Evolutionary conservation across 2,888 invertebrate genomes (phyloP).

Genomic region (Chymomyza caudatula): DNA sequence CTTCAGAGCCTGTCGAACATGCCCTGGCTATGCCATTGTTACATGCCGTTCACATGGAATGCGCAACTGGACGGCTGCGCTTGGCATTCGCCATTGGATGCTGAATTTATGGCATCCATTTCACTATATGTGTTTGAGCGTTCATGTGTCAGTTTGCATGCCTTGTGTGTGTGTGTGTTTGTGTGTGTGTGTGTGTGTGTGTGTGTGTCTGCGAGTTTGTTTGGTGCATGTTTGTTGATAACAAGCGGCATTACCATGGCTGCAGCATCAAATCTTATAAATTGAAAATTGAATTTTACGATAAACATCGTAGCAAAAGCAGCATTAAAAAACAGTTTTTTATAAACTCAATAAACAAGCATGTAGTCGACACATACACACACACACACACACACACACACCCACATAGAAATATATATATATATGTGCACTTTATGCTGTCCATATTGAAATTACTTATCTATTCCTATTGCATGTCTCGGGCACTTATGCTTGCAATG

Average conservation of each 20-base stretch:
- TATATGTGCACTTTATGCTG: background rate
- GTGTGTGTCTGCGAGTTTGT: background rate
- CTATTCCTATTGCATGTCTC: background rate
- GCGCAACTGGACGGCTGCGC: conserved; percentile 40
- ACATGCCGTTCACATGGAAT: conserved; percentile 54
- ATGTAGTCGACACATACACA: background rate
- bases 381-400: background rate
- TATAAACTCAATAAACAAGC: background rate
- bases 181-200: conserved; percentile 1
- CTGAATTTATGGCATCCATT: conserved; percentile 55
- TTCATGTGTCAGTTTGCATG: background rate
- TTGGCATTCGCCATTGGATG: conserved; percentile 43
- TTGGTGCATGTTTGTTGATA: conserved; percentile 25
- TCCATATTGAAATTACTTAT: conserved; percentile 1
- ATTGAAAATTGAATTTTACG: conserved; percentile 70
- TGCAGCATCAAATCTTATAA: conserved; percentile 56
- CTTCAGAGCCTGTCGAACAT: background rate
- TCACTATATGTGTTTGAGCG: background rate
- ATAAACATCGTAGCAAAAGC: conserved; percentile 49
- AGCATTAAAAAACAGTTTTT: conserved; percentile 3
- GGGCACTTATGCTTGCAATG: background rate
- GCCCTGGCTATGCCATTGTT: background rate
- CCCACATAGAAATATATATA: background rate
- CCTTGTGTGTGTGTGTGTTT: conserved; percentile 8
- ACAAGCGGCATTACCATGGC: conserved; percentile 34